A percentile compares a stretch with the other conserved stretches of the same genome.
Evolutionary conservation across 2,113 vertebrate species (phyloP).

Genomic region (Microcebus ravelobensis): DNA sequence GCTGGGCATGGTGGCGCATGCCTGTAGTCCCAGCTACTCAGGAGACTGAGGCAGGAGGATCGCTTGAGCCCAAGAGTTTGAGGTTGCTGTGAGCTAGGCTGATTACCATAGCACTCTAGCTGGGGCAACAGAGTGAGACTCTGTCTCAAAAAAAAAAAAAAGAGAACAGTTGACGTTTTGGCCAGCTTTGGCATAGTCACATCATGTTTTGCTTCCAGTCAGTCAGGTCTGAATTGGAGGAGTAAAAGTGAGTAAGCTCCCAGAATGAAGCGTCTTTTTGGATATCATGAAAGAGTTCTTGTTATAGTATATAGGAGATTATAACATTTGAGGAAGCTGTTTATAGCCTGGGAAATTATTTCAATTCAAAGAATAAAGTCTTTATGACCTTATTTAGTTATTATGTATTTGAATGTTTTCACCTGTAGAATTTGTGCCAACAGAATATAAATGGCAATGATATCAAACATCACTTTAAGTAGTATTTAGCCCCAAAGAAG

Average conservation of each 20-base stretch:
- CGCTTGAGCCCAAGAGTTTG: no score
- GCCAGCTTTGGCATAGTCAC: not conserved
- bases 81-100: no score
- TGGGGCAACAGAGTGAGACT: no score
- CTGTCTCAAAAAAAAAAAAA: no score
- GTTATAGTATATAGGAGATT: slow-evolving; percentile 7
- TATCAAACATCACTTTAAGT: not conserved
- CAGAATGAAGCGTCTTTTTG: not conserved
- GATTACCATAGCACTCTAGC: no score
- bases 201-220: not conserved
- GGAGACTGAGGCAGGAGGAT: no score
- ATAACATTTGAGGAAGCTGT: not conserved
- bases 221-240: not conserved
- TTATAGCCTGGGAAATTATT: not conserved
- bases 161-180: not conserved
- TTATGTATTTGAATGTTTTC: slow-evolving; percentile 29
- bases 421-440: slow-evolving; percentile 1
- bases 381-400: not conserved
- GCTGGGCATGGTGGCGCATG: no score
- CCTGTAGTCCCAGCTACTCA: no score
- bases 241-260: not conserved
- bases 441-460: not conserved
- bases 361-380: not conserved
- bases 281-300: not conserved
- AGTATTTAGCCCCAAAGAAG: not conserved